Conservation (phyloP, 1,140 invertebrate species). For the Drosophila erecta region DNA sequence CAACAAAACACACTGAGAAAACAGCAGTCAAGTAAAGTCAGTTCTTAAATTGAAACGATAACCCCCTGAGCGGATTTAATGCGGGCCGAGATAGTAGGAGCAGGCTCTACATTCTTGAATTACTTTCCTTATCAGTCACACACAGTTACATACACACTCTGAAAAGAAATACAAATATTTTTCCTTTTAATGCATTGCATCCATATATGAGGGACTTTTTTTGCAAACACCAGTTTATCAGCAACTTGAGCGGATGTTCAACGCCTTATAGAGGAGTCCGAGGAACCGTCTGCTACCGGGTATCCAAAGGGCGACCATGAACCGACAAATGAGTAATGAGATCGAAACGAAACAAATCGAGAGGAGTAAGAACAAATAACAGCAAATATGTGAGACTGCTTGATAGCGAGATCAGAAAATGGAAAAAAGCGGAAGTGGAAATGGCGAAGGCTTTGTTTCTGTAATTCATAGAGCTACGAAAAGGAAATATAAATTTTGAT, state of each 20-base stretch:
- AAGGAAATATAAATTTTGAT: constrained; percentile 68
- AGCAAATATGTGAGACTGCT: constrained; percentile 80
- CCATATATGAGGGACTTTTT: constrained; percentile 20
- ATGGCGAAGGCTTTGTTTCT: constrained; percentile 34
- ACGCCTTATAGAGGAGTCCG: constrained; percentile 66
- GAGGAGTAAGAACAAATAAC: constrained; percentile 56
- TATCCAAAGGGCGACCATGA: constrained; percentile 15
- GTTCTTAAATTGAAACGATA: constrained; percentile 34
- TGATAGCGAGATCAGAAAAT: constrained; percentile 36
- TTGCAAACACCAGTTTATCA: constrained; percentile 63
- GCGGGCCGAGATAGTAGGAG: constrained; percentile 22
- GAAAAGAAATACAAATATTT: constrained; percentile 10
- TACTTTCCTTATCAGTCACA: constrained; percentile 60
- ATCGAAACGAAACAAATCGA: constrained; percentile 8
- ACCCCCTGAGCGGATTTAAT: constrained; percentile 25
- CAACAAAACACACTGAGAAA: constrained; percentile 4
- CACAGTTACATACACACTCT: constrained; percentile 24
- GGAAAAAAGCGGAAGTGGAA: neutral
- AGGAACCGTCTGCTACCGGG: constrained; percentile 20
- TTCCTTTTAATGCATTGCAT: constrained; percentile 31
- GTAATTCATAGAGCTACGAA: constrained; percentile 49
- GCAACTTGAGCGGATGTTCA: constrained; percentile 68
- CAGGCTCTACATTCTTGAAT: constrained; percentile 29
- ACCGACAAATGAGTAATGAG: constrained; percentile 15
- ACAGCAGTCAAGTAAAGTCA: constrained; percentile 27